Base-by-base conservation (phyloP, 2,113 vertebrate genomes). In the Embiotoca jacksoni region DNA sequence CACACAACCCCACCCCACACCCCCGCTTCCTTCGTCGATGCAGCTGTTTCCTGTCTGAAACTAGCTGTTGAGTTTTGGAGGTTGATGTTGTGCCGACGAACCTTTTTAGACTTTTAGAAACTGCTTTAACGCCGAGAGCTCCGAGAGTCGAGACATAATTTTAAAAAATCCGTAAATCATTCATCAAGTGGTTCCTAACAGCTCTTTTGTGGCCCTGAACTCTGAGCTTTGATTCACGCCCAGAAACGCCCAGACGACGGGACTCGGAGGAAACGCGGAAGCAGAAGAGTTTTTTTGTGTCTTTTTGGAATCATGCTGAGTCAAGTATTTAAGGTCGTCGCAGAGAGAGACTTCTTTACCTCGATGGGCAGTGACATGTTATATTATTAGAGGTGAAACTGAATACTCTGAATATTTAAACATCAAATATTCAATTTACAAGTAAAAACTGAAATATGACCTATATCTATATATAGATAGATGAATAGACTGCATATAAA, bases 11-110 rank as follows among this genome's bases (percentile, higher is more conserved):
- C 23, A 23, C 23, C 23, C 73, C 60, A 81, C 83, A 60, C 82
- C 85, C 83, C 80, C 58, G 53, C 72, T 94, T 95, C 93, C 94
- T 94, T 68, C 78, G 70, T 78, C 84, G 63, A 80, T 90, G 92
- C 94, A 95, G 93, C 94, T 95, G 93, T 82, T 94, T 95, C 94
- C 94, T 95, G 91, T 92, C 91, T 93, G 89, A 90, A 93, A 92
- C 86, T 89, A 78, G 82, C 89, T 91, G 89, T 89, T 92, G 78
- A 84, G 84, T 81, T 86, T 84, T 80, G 69, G 83, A 63, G 78
- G 71, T 47, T 66, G 52, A 56, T 50, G 72, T 62, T 82, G 69
- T 67, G 60, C 66, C 46, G 75, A 44, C 8, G 60, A 77, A 73
- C 46, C 31, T 58, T 85, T 23, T 81, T 36, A 59, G 39, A 68